phyloP scores from a whole-genome alignment of 1,140 invertebrate species.

The Neelides sp. region DNA sequence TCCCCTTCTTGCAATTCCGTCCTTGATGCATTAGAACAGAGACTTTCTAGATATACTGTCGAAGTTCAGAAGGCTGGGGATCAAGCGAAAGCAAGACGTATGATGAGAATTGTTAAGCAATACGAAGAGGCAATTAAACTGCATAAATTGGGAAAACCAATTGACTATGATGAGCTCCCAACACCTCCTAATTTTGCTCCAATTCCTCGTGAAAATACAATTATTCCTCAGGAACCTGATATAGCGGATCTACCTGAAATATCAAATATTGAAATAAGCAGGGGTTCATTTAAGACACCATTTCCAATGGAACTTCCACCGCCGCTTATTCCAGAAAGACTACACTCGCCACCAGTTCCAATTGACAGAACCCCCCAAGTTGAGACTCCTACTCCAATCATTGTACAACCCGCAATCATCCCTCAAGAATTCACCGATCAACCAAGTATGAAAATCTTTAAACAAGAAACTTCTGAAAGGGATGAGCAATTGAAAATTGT shows the following conservation, averaged over 20 bases:
- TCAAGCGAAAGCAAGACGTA: slow-evolving; percentile 74
- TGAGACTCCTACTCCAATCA: too few relatives aligned
- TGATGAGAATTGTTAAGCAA: slow-evolving; percentile 85
- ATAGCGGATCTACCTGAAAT: too few relatives aligned
- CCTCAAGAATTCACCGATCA: slow-evolving; percentile 32
- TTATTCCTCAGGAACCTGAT: too few relatives aligned
- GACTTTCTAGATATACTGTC: slow-evolving; percentile 59
- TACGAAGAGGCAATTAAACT: slow-evolving; percentile 78
- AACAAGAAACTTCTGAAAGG: slow-evolving; percentile 31
- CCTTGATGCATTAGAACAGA: slow-evolving; percentile 63
- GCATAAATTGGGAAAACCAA: slow-evolving; percentile 58
- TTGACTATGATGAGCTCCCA: slow-evolving; percentile 72
- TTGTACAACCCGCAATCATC: too few relatives aligned
- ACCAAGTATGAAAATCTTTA: slow-evolving; percentile 37
- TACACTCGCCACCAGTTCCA: too few relatives aligned
- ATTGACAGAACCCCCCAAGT: too few relatives aligned
- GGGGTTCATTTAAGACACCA: too few relatives aligned
- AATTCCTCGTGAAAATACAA: too few relatives aligned
- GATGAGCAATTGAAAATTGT: slow-evolving; percentile 57
- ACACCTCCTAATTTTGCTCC: slow-evolving; percentile 56
- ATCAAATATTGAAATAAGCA: too few relatives aligned
- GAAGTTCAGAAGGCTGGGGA: slow-evolving; percentile 61
- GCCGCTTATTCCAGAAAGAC: too few relatives aligned
- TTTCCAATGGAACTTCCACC: too few relatives aligned
- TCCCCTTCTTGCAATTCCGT: not conserved